Percentiles rank a stretch among this genome's conserved stretches.
phyloP scores from a whole-genome alignment of 1,140 invertebrate species.

The Macrotrachela quadricornifera region DNA sequence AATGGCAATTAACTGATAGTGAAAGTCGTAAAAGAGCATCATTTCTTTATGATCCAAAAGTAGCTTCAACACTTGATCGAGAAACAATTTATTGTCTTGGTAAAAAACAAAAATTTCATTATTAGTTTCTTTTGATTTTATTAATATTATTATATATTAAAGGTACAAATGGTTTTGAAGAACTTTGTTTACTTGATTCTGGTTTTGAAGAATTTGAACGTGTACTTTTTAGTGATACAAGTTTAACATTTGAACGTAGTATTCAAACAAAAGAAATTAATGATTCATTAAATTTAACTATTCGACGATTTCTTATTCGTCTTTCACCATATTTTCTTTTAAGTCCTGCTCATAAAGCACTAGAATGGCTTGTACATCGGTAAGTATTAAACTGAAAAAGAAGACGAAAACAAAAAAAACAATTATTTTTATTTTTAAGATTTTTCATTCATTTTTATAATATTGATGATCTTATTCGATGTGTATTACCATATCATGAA shows the following conservation, averaged over 20 bases:
- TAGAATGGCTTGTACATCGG: conserved; percentile 71
- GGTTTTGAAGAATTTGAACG: conserved; percentile 48
- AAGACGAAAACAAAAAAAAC: no score
- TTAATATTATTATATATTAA: no score
- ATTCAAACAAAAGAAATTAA: conserved; percentile 52
- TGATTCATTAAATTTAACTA: conserved; percentile 45
- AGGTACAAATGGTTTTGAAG: conserved; percentile 46
- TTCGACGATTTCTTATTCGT: conserved; percentile 55
- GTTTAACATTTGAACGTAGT: conserved; percentile 52
- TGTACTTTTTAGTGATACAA: conserved; percentile 49
- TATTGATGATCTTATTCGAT: conserved; percentile 48
- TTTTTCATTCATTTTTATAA: conserved; percentile 62
- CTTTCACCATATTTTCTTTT: conserved; percentile 66
- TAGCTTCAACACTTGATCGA: conserved; percentile 58
- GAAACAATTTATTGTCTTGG: conserved; percentile 48
- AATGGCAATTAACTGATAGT: background rate
- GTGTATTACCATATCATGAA: conserved; percentile 71
- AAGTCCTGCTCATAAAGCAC: conserved; percentile 56
- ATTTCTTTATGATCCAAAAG: conserved; percentile 61
- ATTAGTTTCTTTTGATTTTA: no score
- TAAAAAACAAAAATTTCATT: conserved; percentile 11
- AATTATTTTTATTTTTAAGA: no score
- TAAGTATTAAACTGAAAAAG: no score
- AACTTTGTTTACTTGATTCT: conserved; percentile 47
- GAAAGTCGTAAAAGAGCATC: conserved; percentile 36